Conservation (phyloP, 2,113 vertebrate genomes). For the Corythornis vintsioides region DNA sequence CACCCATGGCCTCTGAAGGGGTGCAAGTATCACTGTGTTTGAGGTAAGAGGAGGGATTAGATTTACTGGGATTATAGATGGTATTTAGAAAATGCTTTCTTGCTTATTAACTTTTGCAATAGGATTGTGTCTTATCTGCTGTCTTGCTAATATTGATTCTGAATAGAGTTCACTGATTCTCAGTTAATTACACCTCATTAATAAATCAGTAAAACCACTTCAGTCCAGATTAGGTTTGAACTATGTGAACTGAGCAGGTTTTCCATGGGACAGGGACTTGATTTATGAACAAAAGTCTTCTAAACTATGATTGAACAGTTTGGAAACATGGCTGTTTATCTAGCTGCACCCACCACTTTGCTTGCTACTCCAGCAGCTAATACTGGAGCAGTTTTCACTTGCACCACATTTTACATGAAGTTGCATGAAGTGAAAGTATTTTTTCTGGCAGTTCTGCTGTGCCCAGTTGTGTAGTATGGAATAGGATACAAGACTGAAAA, state of each 20-base stretch:
- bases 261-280: neutral
- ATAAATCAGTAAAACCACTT: neutral
- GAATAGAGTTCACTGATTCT: neutral
- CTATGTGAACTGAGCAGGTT: neutral
- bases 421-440: neutral
- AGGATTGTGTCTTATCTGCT: neutral
- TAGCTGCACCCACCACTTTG: neutral
- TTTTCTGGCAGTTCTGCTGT: neutral
- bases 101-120: neutral
- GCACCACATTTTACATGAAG: neutral
- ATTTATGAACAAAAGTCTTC: neutral
- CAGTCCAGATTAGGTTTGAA: neutral
- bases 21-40: neutral
- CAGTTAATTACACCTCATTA: neutral
- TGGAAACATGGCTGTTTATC: neutral
- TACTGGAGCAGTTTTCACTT: neutral
- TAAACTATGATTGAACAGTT: neutral
- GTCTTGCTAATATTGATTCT: neutral
- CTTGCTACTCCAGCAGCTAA: neutral
- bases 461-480: neutral
- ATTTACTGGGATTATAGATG: neutral
- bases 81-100: neutral
- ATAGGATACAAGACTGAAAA: neutral
- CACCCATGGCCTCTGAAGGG: neutral
- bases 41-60: neutral